Evolutionary conservation across 2,797 vertebrate genomes (phyloP).

Genomic region (Diglossa cyanea): DNA sequence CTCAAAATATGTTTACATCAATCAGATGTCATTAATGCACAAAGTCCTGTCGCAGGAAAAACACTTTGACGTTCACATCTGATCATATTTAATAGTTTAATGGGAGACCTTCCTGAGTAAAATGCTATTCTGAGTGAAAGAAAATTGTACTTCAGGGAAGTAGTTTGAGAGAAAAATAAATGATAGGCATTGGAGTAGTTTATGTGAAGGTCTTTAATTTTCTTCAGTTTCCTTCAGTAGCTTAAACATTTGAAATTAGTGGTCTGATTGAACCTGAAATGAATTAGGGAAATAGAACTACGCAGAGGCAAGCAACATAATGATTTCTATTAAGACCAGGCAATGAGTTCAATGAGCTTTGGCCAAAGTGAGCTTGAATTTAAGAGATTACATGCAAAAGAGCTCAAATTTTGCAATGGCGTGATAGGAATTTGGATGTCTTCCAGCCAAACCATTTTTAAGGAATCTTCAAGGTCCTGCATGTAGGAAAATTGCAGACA

Average conservation of each 20-base stretch:
- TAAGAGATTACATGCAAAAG: background rate
- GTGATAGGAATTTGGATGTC: background rate
- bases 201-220: background rate
- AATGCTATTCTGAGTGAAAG: background rate
- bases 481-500: background rate
- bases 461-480: background rate
- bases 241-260: background rate
- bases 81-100: background rate
- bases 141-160: background rate
- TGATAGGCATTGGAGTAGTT: background rate
- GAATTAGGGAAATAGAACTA: background rate
- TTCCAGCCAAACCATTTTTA: background rate
- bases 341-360: background rate
- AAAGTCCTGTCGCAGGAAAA: background rate
- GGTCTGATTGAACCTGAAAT: background rate
- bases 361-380: background rate
- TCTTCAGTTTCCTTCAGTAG: background rate
- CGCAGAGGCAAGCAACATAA: background rate
- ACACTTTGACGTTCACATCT: background rate
- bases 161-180: background rate
- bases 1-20: background rate
- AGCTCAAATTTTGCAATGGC: background rate
- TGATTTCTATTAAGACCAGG: background rate
- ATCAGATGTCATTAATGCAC: background rate
- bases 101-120: background rate